phyloP scores from a whole-genome alignment of 2,797 vertebrate genomes.

The Chaenodraco wilsoni region DNA sequence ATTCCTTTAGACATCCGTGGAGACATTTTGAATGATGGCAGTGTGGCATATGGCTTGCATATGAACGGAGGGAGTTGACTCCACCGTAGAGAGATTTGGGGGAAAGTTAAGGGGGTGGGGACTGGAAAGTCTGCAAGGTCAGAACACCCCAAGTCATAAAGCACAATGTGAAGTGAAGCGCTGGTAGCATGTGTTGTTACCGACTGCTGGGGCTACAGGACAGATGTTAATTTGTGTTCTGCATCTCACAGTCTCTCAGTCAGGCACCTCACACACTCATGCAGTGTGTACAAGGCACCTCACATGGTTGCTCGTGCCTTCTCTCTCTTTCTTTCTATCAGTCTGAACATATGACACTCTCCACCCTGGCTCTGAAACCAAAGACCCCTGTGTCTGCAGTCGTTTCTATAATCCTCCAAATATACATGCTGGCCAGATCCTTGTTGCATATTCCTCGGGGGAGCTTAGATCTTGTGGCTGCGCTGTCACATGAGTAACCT shows the following conservation, averaged over 20 bases:
- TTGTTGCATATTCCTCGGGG: constrained; percentile 6
- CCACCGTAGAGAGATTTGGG: constrained; percentile 7
- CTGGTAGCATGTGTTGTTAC: constrained; percentile 33
- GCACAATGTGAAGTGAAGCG: constrained; percentile 26
- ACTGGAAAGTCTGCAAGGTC: constrained; percentile 21
- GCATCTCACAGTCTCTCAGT: constrained; percentile 39
- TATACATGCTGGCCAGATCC: constrained; percentile 22
- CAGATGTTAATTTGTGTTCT: constrained; percentile 60
- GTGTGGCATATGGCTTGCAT: constrained; percentile 26
- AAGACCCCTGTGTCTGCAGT: constrained; percentile 50
- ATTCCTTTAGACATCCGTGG: constrained; percentile 4
- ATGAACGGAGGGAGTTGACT: constrained; percentile 9
- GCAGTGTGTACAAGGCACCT: constrained; percentile 52
- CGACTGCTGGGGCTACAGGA: constrained; percentile 27
- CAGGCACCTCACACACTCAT: constrained; percentile 50
- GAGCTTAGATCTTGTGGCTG: background rate
- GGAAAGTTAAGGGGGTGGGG: background rate
- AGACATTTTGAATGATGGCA: constrained; percentile 20
- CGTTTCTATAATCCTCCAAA: constrained; percentile 35
- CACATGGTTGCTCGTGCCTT: constrained; percentile 46
- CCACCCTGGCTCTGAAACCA: constrained; percentile 51
- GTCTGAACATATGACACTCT: constrained; percentile 65
- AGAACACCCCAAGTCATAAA: constrained; percentile 32
- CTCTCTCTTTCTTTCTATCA: constrained; percentile 26
- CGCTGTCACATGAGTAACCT: constrained; percentile 21